Evolutionary conservation across 2,797 vertebrate species (phyloP), one percentile per base, ranked within the genome.

Genomic region (Stomatorhinus walkeri): DNA sequence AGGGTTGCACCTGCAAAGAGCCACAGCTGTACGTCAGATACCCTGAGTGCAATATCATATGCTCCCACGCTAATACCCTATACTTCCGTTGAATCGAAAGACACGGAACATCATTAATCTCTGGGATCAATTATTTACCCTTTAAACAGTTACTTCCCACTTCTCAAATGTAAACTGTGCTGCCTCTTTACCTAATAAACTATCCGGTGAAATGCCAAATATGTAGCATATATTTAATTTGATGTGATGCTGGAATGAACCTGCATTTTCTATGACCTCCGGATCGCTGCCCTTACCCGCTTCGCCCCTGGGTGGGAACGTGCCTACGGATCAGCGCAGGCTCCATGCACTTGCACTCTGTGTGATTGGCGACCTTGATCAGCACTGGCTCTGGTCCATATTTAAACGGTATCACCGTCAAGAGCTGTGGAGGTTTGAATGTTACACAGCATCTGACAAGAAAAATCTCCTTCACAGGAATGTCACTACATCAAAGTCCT

Each of bases 341-440:
- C 89, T 97, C 96, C 91, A 96, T 93, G 90, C 98, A 99, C 91
- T 95, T 96, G 91, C 98, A 99, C 91, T 95, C 96, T 0, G 98
- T 99, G 87, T 99, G 98, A 92, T 99, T 99, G 72, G 97, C 98
- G 89, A 99, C 96, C 94, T 97, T 97, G 90, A 99, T 94, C 49
- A 97, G 94, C 91, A 98, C 96, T 0, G 98, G 97, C 90, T 99
- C 97, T 0, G 98, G 98, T 88, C 97, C 96, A 84, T 96, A 96
- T 89, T 97, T 98, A 93, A 97, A 95, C 24, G 98, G 97, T 72
- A 98, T 95, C 0, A 99, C 96, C 91, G 98, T 97, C 88, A 99
- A 96, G 88, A 99, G 96, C 98, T 99, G 90, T 43, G 91, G 49
- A 85, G 81, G 59, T 4, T 54, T 61, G 4, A 46, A 49, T 48